Percentiles rank a stretch among this genome's conserved stretches.
Evolutionary conservation across 1,140 invertebrate species (phyloP).

Genomic region (Bemisia tabaci): DNA sequence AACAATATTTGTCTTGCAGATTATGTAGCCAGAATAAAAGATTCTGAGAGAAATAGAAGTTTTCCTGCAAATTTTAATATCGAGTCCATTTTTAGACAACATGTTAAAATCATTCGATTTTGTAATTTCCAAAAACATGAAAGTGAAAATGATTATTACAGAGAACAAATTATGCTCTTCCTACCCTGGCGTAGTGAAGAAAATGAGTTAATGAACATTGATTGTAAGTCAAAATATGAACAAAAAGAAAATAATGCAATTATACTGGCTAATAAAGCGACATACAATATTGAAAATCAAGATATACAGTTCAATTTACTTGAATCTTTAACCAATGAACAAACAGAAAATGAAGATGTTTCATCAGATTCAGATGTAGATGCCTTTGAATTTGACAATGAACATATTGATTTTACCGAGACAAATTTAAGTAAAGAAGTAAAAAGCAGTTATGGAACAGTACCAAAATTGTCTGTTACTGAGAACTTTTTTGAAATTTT

Average conservation of each 20-base stretch:
- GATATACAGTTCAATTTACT: neutral
- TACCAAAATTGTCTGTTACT: neutral
- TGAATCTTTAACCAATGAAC: neutral
- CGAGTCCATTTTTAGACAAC: neutral
- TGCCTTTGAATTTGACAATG: neutral
- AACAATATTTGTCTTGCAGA: neutral
- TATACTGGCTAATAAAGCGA: neutral
- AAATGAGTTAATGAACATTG: conserved; percentile 16
- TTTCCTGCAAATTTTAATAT: neutral
- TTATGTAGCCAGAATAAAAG: neutral
- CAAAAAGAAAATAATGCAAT: conserved; percentile 4
- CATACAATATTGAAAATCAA: neutral
- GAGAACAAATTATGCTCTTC: conserved; percentile 21
- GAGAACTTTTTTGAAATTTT: conserved; percentile 9
- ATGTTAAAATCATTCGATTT: conserved; percentile 11
- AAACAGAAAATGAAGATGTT: neutral
- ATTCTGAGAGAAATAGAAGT: neutral
- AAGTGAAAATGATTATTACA: conserved; percentile 15
- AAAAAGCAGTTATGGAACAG: neutral
- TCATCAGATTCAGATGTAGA: too few relatives aligned
- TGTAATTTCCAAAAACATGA: neutral
- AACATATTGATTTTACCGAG: neutral
- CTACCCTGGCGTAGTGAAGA: conserved; percentile 21
- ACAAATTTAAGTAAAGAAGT: neutral
- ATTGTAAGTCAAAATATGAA: conserved; percentile 11